Percentiles rank a stretch among this genome's conserved stretches.
Evolutionary conservation across 2,888 invertebrate genomes (phyloP).

Genomic region (Brachypalpus laphriformis): DNA sequence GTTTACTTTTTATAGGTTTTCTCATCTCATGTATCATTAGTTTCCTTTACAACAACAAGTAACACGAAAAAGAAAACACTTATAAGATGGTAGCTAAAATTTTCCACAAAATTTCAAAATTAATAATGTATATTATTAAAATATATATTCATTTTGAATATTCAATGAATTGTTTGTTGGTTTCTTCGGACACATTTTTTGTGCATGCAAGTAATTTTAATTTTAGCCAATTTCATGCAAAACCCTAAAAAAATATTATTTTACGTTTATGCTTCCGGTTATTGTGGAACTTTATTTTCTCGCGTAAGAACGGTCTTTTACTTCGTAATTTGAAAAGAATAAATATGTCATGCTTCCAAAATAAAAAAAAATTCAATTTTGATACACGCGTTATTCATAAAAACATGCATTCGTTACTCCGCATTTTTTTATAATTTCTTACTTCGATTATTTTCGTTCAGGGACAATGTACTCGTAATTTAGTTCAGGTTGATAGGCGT

Average conservation of each 20-base stretch:
- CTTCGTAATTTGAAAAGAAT: too few relatives aligned
- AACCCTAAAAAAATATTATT: background rate
- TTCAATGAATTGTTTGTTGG: constrained; percentile 76
- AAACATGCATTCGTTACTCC: background rate
- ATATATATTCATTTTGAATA: constrained; percentile 76
- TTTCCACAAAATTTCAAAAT: constrained; percentile 70
- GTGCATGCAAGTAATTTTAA: constrained; percentile 14
- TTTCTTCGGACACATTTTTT: background rate
- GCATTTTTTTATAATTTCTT: too few relatives aligned
- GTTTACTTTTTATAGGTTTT: constrained; percentile 49
- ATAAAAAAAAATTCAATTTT: background rate
- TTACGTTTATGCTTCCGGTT: background rate
- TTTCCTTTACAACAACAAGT: constrained; percentile 73
- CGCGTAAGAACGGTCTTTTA: background rate
- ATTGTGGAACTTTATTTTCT: background rate
- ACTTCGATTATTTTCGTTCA: too few relatives aligned
- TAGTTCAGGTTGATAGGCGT: too few relatives aligned
- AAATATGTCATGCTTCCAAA: too few relatives aligned
- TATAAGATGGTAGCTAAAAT: constrained; percentile 73
- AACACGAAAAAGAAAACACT: constrained; percentile 73
- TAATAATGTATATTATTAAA: constrained; percentile 66
- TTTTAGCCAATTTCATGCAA: constrained; percentile 43
- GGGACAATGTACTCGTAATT: too few relatives aligned
- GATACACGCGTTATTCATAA: background rate
- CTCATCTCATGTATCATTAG: constrained; percentile 69